Percentiles rank a stretch among this genome's conserved stretches.
Evolutionary conservation across 2,113 vertebrate species (phyloP).

Genomic region (Odontophorus gujanensis): DNA sequence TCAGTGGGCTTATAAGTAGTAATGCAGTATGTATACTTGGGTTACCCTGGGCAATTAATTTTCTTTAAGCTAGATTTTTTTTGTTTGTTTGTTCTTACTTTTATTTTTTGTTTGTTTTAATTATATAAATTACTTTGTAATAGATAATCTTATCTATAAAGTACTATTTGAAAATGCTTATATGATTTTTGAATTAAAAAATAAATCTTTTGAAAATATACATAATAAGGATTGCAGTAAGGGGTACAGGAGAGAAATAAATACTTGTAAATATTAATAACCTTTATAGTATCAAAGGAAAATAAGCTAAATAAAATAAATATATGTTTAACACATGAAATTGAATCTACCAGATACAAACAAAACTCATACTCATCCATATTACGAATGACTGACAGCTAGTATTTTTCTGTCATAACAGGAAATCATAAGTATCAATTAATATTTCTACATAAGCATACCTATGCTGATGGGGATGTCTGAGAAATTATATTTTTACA

Average conservation of each 20-base stretch:
- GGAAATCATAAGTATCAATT: neutral
- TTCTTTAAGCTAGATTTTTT: neutral
- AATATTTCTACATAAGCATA: neutral
- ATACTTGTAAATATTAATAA: neutral
- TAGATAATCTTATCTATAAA: neutral
- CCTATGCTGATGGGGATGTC: neutral
- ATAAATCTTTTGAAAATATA: neutral
- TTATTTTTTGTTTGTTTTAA: neutral
- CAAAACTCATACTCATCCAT: rapidly evolving
- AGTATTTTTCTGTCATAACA: neutral
- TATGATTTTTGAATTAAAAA: neutral
- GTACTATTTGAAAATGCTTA: neutral
- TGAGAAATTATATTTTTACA: neutral
- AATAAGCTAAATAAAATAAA: neutral
- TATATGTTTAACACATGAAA: neutral
- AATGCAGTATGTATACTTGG: neutral
- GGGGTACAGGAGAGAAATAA: neutral
- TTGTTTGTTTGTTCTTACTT: neutral
- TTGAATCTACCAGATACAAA: neutral
- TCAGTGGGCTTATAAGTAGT: neutral
- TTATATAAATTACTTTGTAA: neutral
- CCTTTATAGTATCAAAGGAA: neutral
- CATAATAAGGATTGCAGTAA: neutral
- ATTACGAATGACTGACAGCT: rapidly evolving
- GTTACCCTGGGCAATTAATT: neutral